Percentiles rank a stretch among this genome's conserved stretches.
Evolutionary conservation across 64 coral and sea anemone genomes (phyloP).

Genomic region (Montipora cactus): DNA sequence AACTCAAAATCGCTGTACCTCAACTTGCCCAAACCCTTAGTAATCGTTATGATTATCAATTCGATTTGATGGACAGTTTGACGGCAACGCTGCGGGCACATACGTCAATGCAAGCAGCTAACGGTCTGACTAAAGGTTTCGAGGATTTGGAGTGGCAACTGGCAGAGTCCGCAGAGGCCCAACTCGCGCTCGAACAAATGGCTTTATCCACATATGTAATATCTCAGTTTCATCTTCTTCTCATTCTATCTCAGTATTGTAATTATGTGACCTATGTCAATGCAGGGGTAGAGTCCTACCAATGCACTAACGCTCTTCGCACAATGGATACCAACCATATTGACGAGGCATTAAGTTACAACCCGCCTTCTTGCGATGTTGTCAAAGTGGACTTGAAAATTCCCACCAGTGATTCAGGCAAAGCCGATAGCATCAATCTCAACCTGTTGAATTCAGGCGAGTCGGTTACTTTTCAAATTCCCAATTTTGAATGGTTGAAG

Average conservation of each 20-base stretch:
- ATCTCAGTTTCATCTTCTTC: conserved; percentile 47
- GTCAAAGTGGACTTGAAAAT: conserved; percentile 40
- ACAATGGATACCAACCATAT: conserved; percentile 58
- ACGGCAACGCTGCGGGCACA: conserved; percentile 21
- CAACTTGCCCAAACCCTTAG: conserved; percentile 48
- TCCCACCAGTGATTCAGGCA: conserved; percentile 45
- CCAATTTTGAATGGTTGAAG: conserved; percentile 56
- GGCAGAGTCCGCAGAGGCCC: conserved; percentile 13
- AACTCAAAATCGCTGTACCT: conserved; percentile 46
- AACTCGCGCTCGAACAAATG: conserved; percentile 62
- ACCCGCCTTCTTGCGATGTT: conserved; percentile 50
- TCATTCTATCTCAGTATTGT: conserved; percentile 56
- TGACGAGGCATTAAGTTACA: conserved; percentile 56
- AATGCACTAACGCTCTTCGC: conserved; percentile 36
- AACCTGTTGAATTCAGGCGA: conserved; percentile 47
- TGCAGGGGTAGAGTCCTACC: conserved; percentile 26
- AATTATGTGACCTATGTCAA: conserved; percentile 60
- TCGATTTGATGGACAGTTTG: conserved; percentile 64
- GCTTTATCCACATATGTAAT: conserved; percentile 71
- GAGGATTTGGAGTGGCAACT: conserved; percentile 11
- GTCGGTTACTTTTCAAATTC: conserved; percentile 51
- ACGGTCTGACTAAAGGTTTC: conserved; percentile 28
- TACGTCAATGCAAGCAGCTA: conserved; percentile 51
- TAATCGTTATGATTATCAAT: conserved; percentile 44
- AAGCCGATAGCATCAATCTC: conserved; percentile 34